Evolutionary conservation across 2,888 invertebrate genomes (phyloP), one percentile per base, ranked within the genome.

Genomic region (Ochropacha duplaris): DNA sequence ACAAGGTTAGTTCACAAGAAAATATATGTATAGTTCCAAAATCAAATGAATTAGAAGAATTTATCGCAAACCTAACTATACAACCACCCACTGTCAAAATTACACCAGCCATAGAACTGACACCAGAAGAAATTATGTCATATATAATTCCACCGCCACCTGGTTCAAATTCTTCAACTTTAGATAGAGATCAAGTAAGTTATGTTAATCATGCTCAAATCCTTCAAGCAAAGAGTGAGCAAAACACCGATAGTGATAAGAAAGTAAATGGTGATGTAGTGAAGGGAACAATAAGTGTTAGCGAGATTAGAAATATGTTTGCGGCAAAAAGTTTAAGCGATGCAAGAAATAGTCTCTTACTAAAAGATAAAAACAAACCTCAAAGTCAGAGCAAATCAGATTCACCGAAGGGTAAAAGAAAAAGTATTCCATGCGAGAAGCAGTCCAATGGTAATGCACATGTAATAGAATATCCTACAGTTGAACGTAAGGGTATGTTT

Each of bases 51-150:
- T 92, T 98, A 68, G 98, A 98, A 79, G 95, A 95, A 70, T 97
- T 98, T 84, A 94, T 98, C 68, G 97, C 97, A 4, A 96, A 96
- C 70, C 96, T 97, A 36, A 95, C 95, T 6, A 95, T 98, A 63
- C 96, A 95, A 49, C 97, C 98, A 14, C 97, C 98, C 0, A 96
- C 95, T 1, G 95, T 95, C 54, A 95, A 94, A 83, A 92, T 95
- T 2, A 96, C 96, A 2, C 96, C 96, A 9, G 96, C 96, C 11
- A 95, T 96, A 71, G 96, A 96, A 81, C 87, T 96, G 52, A 96
- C 96, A 0, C 96, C 96, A 0, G 97, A 97, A 84, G 96, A 97
- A 88, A 96, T 97, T 52, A 95, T 96, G 93, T 96, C 97, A 0
- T 97, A 95, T 72, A 97, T 97, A 62, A 97, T 97, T 79, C 97